phyloP scores from a whole-genome alignment of 1,140 invertebrate genomes.

The Cotesia glomerata region DNA sequence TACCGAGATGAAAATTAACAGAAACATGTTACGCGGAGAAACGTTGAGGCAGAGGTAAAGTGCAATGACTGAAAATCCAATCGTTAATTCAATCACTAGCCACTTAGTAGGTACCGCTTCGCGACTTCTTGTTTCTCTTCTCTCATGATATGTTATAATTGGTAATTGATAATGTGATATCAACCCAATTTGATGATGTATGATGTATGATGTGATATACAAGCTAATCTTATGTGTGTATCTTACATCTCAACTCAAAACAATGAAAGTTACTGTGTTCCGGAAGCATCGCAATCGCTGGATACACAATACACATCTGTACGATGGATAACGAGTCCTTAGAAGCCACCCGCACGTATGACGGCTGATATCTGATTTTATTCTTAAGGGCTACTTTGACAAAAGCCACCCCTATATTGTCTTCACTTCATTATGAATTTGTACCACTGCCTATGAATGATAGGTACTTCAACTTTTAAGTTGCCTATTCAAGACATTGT shows the following conservation, averaged over 20 bases:
- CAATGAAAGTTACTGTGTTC: too few relatives aligned
- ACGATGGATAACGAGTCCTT: slow-evolving; percentile 21
- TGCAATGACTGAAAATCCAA: background rate
- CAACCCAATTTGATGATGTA: too few relatives aligned
- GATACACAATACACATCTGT: background rate
- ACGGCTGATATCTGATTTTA: slow-evolving; percentile 23
- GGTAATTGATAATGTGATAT: too few relatives aligned
- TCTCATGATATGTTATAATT: background rate
- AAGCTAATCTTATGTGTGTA: too few relatives aligned
- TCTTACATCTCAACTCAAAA: too few relatives aligned
- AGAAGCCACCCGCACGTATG: slow-evolving; percentile 41
- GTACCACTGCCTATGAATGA: background rate
- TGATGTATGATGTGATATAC: too few relatives aligned
- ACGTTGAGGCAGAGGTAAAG: background rate
- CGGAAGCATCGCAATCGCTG: background rate
- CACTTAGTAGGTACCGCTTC: slow-evolving; percentile 32
- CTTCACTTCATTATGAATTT: background rate
- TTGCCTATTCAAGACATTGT: too few relatives aligned
- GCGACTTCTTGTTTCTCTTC: slow-evolving; percentile 31
- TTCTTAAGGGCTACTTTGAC: slow-evolving; percentile 8
- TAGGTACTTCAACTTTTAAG: too few relatives aligned
- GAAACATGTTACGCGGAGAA: background rate
- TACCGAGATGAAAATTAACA: background rate
- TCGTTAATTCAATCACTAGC: slow-evolving; percentile 2
- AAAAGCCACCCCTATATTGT: slow-evolving; percentile 25